A percentile compares a stretch with the other conserved stretches of the same genome.
Conservation (phyloP, 2,888 invertebrate genomes). For the Pomacea canaliculata region DNA sequence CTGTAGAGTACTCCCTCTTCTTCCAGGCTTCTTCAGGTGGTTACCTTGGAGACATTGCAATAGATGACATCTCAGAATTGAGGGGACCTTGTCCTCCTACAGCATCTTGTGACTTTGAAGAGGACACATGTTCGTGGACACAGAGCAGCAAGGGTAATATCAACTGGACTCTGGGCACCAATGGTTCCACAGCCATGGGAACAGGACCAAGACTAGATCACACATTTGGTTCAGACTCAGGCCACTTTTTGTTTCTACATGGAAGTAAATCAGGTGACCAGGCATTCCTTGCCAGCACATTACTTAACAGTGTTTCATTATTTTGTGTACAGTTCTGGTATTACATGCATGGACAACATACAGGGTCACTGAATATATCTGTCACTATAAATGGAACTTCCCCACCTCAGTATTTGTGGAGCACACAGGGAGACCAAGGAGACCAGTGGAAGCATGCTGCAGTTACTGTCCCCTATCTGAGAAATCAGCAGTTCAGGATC, state of each 20-base stretch:
- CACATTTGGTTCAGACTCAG: conserved; percentile 64
- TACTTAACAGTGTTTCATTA: conserved; percentile 24
- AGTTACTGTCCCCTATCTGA: conserved; percentile 34
- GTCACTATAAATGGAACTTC: conserved; percentile 38
- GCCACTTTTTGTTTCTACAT: conserved; percentile 65
- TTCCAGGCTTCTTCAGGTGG: conserved; percentile 34
- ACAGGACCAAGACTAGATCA: conserved; percentile 67
- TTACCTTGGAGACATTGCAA: conserved; percentile 62
- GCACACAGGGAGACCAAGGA: conserved; percentile 52
- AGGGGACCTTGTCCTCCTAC: conserved; percentile 59
- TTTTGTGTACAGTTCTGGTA: conserved; percentile 66
- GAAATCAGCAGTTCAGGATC: conserved; percentile 33
- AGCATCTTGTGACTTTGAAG: conserved; percentile 56
- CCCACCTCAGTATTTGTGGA: conserved; percentile 40
- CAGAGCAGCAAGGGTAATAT: conserved; percentile 45
- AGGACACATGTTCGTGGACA: not conserved
- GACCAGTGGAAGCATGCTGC: conserved; percentile 55
- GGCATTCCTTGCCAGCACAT: conserved; percentile 53
- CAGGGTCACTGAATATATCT: conserved; percentile 60
- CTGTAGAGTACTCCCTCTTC: conserved; percentile 8
- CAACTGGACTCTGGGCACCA: conserved; percentile 49
- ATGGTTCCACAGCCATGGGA: conserved; percentile 45
- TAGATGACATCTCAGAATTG: conserved; percentile 64
- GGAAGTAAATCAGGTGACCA: conserved; percentile 46
- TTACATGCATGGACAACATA: conserved; percentile 63